Conservation (phyloP, 2,113 vertebrate species). For the Ochotona princeps region DNA sequence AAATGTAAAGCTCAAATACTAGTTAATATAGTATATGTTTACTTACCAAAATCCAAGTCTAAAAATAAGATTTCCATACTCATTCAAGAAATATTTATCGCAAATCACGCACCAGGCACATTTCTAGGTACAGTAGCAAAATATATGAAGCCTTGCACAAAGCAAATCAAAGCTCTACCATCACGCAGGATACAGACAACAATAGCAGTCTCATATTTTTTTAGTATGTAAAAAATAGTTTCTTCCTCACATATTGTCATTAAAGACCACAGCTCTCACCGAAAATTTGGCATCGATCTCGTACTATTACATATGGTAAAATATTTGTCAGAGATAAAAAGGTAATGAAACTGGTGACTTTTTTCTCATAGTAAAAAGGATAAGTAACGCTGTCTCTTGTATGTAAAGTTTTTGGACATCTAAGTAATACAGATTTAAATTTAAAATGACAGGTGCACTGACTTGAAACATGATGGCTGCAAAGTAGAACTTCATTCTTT, state of each 20-base stretch:
- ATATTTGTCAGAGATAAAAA: constrained; percentile 77
- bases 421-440: constrained; percentile 88
- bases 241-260: not conserved
- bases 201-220: not conserved
- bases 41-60: not conserved
- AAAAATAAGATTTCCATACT: constrained; percentile 4
- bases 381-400: constrained; percentile 84
- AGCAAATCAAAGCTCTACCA: not conserved
- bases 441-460: constrained; percentile 86
- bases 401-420: constrained; percentile 86
- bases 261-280: constrained; percentile 5
- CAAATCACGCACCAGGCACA: not conserved
- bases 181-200: not conserved
- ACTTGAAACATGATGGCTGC: constrained; percentile 85
- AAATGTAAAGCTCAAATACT: not conserved
- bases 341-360: constrained; percentile 78
- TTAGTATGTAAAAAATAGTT: not conserved
- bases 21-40: not conserved
- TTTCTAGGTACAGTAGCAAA: not conserved
- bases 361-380: constrained; percentile 82
- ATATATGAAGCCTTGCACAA: not conserved
- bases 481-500: constrained; percentile 86
- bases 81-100: not conserved
- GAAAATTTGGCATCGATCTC: not conserved
- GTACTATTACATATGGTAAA: constrained; percentile 45